Base-by-base conservation (phyloP, 2,888 invertebrate genomes). In the Apotomis betuletana region DNA sequence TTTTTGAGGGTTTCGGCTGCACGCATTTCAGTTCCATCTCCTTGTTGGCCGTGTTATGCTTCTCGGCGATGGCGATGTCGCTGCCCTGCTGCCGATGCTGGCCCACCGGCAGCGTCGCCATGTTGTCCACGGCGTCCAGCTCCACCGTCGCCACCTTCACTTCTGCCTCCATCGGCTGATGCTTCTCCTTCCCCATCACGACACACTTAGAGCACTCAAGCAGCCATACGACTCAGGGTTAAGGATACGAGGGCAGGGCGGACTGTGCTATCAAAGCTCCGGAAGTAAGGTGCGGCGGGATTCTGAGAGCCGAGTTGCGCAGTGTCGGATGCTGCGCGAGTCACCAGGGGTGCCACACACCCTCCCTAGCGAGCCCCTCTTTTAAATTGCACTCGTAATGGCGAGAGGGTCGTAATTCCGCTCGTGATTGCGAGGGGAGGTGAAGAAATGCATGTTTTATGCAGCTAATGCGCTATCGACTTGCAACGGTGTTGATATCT, bases 91-190 rank as follows among this genome's bases (percentile, higher is more conserved):
- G 95, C 81, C 94, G 95, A 85, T 96, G 95, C 85, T 96, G 95
- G 75, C 96, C 96, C 74, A 97, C 97, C 80, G 97, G 97, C 89
- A 97, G 94, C 58, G 97, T 97, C 89, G 97, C 97, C 96, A 97
- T 97, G 87, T 97, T 97, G 94, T 97, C 97, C 81, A 96, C 96
- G 78, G 96, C 95, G 92, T 97, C 97, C 84, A 97, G 95, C 91
- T 97, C 97, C 82, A 97, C 97, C 74, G 97, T 97, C 80, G 97
- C 96, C 90, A 97, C 97, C 94, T 97, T 97, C 91, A 97, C 96
- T 93, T 97, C 97, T 87, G 95, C 95, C 88, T 95, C 95, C 80
- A 86, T 85, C 38, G 91, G 88, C 84, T 87, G 91, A 74, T 92
- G 92, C 86, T 92, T 93, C 70, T 94, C 93, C 80, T 93, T 94